A percentile compares a stretch with the other conserved stretches of the same genome.
Evolutionary conservation across 35 echinoderm and acorn worm genomes (phyloP).

Genomic region (Ophiothrix spiculata): DNA sequence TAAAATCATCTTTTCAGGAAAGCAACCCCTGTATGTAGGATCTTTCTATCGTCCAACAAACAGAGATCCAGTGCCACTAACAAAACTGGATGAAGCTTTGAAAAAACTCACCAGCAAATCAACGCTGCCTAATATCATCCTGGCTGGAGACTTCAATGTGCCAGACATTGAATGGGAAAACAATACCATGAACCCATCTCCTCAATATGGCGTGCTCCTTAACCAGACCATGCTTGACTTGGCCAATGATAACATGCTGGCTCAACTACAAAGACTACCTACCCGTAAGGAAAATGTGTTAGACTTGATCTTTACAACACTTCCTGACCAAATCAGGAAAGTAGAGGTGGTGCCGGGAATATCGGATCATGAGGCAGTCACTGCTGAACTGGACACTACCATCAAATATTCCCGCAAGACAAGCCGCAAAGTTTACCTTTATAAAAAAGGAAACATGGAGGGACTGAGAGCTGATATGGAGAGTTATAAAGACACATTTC

Average conservation of each 20-base stretch:
- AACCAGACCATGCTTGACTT: slow-evolving; percentile 22
- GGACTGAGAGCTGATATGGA: slow-evolving; percentile 3
- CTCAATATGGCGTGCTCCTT: neutral
- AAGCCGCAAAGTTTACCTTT: neutral
- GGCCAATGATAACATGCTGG: slow-evolving; percentile 32
- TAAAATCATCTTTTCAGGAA: slow-evolving; percentile 14
- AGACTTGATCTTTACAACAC: slow-evolving; percentile 17
- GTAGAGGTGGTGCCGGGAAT: slow-evolving; percentile 16
- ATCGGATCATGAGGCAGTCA: slow-evolving; percentile 46
- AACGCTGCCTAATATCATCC: slow-evolving; percentile 15
- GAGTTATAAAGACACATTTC: slow-evolving; percentile 1
- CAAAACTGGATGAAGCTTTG: slow-evolving; percentile 2
- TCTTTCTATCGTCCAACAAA: slow-evolving; percentile 30
- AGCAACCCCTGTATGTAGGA: slow-evolving; percentile 4
- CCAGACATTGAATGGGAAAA: neutral
- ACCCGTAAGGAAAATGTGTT: slow-evolving; percentile 12
- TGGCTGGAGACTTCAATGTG: slow-evolving; percentile 8
- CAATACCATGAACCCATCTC: neutral
- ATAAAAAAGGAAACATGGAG: slow-evolving; percentile 36
- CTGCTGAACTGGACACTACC: slow-evolving; percentile 5
- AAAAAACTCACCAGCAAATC: slow-evolving; percentile 1
- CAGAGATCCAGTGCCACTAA: neutral
- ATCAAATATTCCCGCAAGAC: slow-evolving; percentile 30
- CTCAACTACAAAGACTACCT: slow-evolving; percentile 4
- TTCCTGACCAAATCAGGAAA: slow-evolving; percentile 21